Percentiles rank a stretch among this genome's conserved stretches.
phyloP scores from a whole-genome alignment of 2,113 vertebrate genomes.

The Pleuronectes platessa region DNA sequence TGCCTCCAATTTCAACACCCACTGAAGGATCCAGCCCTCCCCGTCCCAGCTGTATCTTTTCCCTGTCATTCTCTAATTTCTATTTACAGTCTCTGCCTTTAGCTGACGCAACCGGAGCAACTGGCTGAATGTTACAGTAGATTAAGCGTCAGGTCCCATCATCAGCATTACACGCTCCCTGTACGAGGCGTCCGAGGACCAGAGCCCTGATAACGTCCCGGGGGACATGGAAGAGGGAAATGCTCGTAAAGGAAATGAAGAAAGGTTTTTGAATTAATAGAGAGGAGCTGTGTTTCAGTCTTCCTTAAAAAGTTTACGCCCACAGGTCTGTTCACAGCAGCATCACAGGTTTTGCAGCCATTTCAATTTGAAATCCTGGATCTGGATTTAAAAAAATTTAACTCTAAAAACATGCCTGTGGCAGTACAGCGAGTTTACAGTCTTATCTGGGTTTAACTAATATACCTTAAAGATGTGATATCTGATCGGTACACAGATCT shows the following conservation, averaged over 20 bases:
- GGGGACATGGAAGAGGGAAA: neutral
- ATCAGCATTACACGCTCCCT: constrained; percentile 11
- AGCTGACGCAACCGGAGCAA: constrained; percentile 10
- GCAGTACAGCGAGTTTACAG: too few relatives aligned
- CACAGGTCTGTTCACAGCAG: too few relatives aligned
- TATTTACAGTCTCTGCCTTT: constrained; percentile 22
- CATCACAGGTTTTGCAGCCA: neutral
- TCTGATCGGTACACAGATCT: too few relatives aligned
- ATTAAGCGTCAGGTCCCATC: neutral
- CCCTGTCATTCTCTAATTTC: constrained; percentile 9
- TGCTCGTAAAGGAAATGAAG: neutral
- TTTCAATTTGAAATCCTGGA: too few relatives aligned
- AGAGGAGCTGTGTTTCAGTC: neutral
- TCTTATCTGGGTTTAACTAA: too few relatives aligned
- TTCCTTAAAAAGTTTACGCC: neutral
- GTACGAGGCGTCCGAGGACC: neutral
- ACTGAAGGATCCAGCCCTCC: neutral
- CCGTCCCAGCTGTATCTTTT: neutral
- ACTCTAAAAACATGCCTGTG: too few relatives aligned
- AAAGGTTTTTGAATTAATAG: neutral
- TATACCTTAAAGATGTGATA: too few relatives aligned
- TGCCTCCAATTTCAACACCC: constrained; percentile 18
- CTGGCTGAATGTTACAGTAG: constrained; percentile 9
- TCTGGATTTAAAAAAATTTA: too few relatives aligned
- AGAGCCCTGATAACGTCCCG: neutral